Conservation (phyloP, 2,888 invertebrate species). For the Pseudoips prasinana region DNA sequence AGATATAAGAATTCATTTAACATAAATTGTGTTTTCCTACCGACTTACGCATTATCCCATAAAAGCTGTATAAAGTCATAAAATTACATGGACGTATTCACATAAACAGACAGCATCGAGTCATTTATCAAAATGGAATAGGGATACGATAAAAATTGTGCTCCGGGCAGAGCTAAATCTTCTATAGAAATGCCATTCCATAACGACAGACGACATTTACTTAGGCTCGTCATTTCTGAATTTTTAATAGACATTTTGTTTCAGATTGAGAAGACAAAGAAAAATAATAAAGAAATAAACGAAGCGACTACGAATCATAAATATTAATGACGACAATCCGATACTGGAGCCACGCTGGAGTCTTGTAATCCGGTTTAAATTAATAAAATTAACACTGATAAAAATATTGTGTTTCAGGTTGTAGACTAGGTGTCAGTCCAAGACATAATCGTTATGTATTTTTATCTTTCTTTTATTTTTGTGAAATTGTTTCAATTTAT, state of each 20-base stretch:
- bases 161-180: slow-evolving; percentile 21
- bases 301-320: slow-evolving; percentile 17
- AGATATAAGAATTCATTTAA: too few relatives aligned
- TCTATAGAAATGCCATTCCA: slow-evolving; percentile 24
- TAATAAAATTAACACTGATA: slow-evolving; percentile 9
- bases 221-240: slow-evolving; percentile 18
- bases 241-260: slow-evolving; percentile 37
- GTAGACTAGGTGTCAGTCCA: too few relatives aligned
- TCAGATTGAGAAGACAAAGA: slow-evolving; percentile 23
- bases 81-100: slow-evolving; percentile 8
- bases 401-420: too few relatives aligned
- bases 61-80: slow-evolving; percentile 4
- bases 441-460: too few relatives aligned
- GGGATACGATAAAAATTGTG: slow-evolving; percentile 35
- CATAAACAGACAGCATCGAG: slow-evolving; percentile 20
- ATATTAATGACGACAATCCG: slow-evolving; percentile 20
- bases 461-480: too few relatives aligned
- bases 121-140: slow-evolving; percentile 39
- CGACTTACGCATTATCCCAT: not conserved
- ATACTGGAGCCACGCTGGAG: slow-evolving; percentile 5
- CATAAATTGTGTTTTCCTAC: not conserved
- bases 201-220: slow-evolving; percentile 19
- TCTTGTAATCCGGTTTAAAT: slow-evolving; percentile 14
- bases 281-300: slow-evolving; percentile 27
- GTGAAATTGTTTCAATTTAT: too few relatives aligned